phyloP scores from a whole-genome alignment of 2,797 vertebrate species.

The Xenentodon cancila region DNA sequence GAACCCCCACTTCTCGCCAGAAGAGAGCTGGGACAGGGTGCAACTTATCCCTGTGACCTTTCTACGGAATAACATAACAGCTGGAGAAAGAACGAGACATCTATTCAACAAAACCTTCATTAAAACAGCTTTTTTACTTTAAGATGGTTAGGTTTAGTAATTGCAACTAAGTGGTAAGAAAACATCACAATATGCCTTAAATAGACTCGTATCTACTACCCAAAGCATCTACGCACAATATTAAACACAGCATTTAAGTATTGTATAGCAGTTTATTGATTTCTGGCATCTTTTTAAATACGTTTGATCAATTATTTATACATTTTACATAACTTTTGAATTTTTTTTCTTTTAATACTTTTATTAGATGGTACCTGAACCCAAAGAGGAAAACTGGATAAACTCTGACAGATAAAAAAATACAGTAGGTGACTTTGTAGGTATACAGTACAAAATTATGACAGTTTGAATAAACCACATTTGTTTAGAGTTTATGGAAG shows the following conservation, averaged over 20 bases:
- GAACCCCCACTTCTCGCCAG: too few relatives aligned
- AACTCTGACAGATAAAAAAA: slow-evolving; percentile 35
- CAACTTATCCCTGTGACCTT: too few relatives aligned
- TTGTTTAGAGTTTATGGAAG: slow-evolving; percentile 18
- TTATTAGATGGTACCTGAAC: slow-evolving; percentile 16
- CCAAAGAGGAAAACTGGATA: slow-evolving; percentile 7
- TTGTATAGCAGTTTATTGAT: slow-evolving; percentile 50
- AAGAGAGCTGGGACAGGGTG: too few relatives aligned
- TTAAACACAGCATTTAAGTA: slow-evolving; percentile 3
- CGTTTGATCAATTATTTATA: slow-evolving; percentile 46
- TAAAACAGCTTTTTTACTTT: too few relatives aligned
- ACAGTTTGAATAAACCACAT: slow-evolving; percentile 9
- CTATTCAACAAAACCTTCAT: neutral
- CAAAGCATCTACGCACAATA: too few relatives aligned
- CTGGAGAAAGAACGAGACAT: neutral
- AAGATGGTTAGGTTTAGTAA: too few relatives aligned
- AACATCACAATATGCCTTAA: too few relatives aligned
- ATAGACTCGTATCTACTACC: too few relatives aligned
- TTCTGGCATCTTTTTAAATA: slow-evolving; percentile 43
- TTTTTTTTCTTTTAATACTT: neutral
- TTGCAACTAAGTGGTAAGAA: too few relatives aligned
- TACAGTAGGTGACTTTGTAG: slow-evolving; percentile 18
- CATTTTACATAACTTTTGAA: slow-evolving; percentile 46
- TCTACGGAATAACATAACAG: neutral
- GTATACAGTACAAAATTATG: slow-evolving; percentile 37